Evolutionary conservation across 2,888 invertebrate genomes (phyloP), one percentile per base, ranked within the genome.

Genomic region (Pollenia angustigena): DNA sequence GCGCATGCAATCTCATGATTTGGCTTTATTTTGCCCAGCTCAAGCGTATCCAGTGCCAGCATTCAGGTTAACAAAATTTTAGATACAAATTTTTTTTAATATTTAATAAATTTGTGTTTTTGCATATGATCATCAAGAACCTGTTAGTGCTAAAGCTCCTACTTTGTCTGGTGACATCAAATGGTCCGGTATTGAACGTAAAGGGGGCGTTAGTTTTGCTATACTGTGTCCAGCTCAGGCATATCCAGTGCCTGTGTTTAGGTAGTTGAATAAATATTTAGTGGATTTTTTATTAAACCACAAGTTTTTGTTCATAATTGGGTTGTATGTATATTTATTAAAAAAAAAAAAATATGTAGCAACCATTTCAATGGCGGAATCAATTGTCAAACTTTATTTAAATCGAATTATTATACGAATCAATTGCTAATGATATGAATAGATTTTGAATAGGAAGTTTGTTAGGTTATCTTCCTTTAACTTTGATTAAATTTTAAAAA

Each of bases 171-270:
- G 95, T 89, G 96, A 96, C 90, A 94, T 95, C 88, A 95, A 96
- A 92, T 95, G 95, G 92, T 95, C 95, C 89, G 95, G 95, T 92
- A 96, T 96, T 92, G 91, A 92, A 87, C 89, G 91, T 68, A 88
- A 88, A 60, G 75, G 44, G 50, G 85, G 85, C 91, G 89, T 92
- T 91, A 90, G 93, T 92, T 90, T 89, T 85, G 87, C 96, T 40
- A 93, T 97, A 88, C 93, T 96, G 89, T 97, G 97, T 92, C 96
- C 96, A 84, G 96, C 96, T 16, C 96, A 97, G 94, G 96, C 96
- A 64, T 95, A 94, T 93, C 95, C 95, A 74, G 94, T 95, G 87
- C 95, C 95, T 90, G 92, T 95, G 89, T 95, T 96, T 95, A 96
- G 96, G 96, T 97, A 81, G 72, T 58, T 18, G 14, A 32, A 8